A percentile compares a stretch with the other conserved stretches of the same genome.
Conservation (phyloP, 2,888 invertebrate genomes). For the Griposia aprilina region DNA sequence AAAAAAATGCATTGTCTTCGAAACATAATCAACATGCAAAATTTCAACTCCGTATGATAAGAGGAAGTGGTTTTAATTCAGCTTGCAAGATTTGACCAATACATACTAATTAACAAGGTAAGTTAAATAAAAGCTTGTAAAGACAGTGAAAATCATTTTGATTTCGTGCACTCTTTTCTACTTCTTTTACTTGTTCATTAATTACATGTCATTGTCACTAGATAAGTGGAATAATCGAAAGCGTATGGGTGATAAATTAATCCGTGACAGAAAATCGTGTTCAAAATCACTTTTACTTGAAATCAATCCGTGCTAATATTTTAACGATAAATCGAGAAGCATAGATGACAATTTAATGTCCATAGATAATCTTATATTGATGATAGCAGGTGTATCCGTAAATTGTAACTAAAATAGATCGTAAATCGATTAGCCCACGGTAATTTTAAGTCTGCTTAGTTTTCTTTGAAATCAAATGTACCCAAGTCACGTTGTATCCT, state of each 20-base stretch:
- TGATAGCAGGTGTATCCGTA: constrained; percentile 35
- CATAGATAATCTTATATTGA: constrained; percentile 38
- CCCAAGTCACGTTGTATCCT: constrained; percentile 36
- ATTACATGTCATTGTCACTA: background rate
- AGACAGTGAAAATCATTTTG: background rate
- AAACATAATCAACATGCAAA: no score
- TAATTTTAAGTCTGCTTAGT: constrained; percentile 46
- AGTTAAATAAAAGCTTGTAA: no score
- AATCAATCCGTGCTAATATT: constrained; percentile 21
- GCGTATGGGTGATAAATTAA: constrained; percentile 26
- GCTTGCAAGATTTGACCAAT: no score
- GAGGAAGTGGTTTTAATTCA: no score
- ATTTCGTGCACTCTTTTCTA: background rate
- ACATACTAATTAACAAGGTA: no score
- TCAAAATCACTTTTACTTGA: constrained; percentile 47
- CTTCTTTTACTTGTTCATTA: background rate
- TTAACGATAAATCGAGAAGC: constrained; percentile 21
- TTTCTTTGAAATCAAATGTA: constrained; percentile 31
- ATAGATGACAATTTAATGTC: constrained; percentile 37
- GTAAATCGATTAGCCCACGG: constrained; percentile 59
- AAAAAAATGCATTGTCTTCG: background rate
- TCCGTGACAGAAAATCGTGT: constrained; percentile 23
- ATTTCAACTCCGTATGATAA: no score
- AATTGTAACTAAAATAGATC: constrained; percentile 41
- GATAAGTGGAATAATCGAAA: constrained; percentile 25